Evolutionary conservation across 2,888 invertebrate species (phyloP).

Genomic region (Lypha dubia): DNA sequence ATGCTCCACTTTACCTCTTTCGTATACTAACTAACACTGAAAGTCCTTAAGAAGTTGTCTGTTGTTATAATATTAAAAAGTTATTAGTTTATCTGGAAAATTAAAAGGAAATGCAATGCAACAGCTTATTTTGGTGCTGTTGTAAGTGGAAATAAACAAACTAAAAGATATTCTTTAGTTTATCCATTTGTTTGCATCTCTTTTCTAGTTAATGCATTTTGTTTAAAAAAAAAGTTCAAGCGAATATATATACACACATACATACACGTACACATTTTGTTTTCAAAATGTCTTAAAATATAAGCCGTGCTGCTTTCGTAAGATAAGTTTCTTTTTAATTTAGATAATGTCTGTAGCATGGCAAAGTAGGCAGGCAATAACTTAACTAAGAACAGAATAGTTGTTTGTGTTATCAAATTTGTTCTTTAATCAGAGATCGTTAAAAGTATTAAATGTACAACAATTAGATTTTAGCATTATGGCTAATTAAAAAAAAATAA

Average conservation of each 20-base stretch:
- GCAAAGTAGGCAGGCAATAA: slow-evolving; percentile 7
- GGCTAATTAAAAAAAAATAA: not conserved
- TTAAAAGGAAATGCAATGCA: slow-evolving; percentile 69
- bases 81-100: slow-evolving; percentile 59
- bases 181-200: slow-evolving; percentile 20
- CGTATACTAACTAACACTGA: slow-evolving; percentile 3
- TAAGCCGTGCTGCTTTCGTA: not conserved
- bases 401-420: not conserved
- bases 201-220: slow-evolving; percentile 27
- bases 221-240: slow-evolving; percentile 1
- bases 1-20: slow-evolving; percentile 4
- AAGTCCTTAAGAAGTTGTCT: slow-evolving; percentile 52
- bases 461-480: no score
- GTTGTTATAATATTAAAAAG: slow-evolving; percentile 57
- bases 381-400: slow-evolving; percentile 7
- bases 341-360: slow-evolving; percentile 12
- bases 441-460: not conserved
- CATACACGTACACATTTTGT: not conserved
- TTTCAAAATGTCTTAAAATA: slow-evolving; percentile 10
- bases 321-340: slow-evolving; percentile 32
- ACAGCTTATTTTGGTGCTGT: slow-evolving; percentile 63
- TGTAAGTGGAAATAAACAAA: slow-evolving; percentile 23
- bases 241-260: no score
- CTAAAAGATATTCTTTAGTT: not conserved
- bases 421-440: no score